These are phyloP conservation scores for Tragelaphus imberbis DNA, from an alignment of 2,113 vertebrate species.

Conservation along the genomic window DNA sequence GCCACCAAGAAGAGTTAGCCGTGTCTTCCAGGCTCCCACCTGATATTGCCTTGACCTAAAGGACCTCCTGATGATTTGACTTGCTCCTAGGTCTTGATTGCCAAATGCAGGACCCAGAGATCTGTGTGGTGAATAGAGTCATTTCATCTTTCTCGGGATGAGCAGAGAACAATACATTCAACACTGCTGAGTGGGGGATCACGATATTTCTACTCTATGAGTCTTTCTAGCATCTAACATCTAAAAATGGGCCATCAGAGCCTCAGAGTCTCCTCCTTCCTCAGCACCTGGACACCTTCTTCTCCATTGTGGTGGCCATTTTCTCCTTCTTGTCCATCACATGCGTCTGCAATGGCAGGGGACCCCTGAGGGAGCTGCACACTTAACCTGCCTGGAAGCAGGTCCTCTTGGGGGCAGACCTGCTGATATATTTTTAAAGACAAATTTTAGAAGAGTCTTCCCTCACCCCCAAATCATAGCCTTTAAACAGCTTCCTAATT, in stretches of 20 bases:
- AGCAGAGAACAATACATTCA: slow-evolving; percentile 82
- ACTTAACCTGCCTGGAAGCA: background rate
- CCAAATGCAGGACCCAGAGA: slow-evolving; percentile 88
- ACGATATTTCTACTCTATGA: slow-evolving; percentile 79
- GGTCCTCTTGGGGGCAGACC: background rate
- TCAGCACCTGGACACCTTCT: background rate
- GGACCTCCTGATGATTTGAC: slow-evolving; percentile 87
- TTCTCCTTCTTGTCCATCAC: background rate
- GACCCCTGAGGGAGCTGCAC: background rate
- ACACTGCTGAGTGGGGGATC: slow-evolving; percentile 81
- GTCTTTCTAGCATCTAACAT: slow-evolving; percentile 87
- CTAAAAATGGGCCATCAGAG: slow-evolving; percentile 87
- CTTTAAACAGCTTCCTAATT: background rate
- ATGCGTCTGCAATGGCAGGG: accelerated
- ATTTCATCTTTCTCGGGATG: slow-evolving; percentile 88
- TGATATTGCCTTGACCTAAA: slow-evolving; percentile 86
- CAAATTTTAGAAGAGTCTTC: background rate
- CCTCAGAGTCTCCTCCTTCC: slow-evolving; percentile 84
- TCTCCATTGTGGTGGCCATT: background rate
- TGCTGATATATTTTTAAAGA: background rate
- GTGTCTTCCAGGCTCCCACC: slow-evolving; percentile 85
- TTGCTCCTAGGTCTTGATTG: slow-evolving; percentile 86
- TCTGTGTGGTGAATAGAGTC: slow-evolving; percentile 90
- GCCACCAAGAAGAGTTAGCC: slow-evolving; percentile 86
- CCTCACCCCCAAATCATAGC: background rate